phyloP scores from a whole-genome alignment of 2,888 invertebrate species.

The Tipula confusa region DNA sequence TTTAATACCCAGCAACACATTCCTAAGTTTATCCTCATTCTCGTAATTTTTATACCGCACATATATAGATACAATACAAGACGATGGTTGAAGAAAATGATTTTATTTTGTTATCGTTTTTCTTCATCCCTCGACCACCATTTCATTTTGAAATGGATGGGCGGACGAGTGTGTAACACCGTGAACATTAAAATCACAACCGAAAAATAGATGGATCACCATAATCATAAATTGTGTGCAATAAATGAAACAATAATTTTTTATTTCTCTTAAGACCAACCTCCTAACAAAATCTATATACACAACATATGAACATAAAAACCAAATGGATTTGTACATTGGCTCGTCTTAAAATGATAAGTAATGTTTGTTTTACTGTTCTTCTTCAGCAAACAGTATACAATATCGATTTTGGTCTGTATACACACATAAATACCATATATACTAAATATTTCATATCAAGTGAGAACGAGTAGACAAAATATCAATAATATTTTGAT shows the following conservation, averaged over 20 bases:
- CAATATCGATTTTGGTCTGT: not conserved
- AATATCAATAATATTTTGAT: constrained; percentile 12
- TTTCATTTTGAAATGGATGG: not conserved
- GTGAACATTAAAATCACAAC: constrained; percentile 5
- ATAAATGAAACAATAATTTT: constrained; percentile 20
- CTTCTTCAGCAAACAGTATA: not conserved
- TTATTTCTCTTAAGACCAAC: not conserved
- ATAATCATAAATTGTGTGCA: constrained; percentile 20
- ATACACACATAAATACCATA: not conserved
- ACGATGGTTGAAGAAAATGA: not conserved
- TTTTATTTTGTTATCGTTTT: not conserved
- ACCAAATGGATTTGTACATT: constrained; percentile 12
- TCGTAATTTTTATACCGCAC: not conserved
- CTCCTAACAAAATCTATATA: not conserved
- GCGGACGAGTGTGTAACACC: not conserved
- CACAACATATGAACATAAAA: not conserved
- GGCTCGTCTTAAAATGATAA: constrained; percentile 16
- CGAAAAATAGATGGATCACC: constrained; percentile 20
- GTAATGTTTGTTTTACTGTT: constrained; percentile 5
- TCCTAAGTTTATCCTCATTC: too few species aligned
- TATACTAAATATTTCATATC: too few species aligned
- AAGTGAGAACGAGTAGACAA: not conserved
- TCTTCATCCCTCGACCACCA: not conserved
- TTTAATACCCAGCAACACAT: not conserved
- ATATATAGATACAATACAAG: not conserved